Conservation (phyloP, 2,113 vertebrate species). For the Fulica atra region DNA sequence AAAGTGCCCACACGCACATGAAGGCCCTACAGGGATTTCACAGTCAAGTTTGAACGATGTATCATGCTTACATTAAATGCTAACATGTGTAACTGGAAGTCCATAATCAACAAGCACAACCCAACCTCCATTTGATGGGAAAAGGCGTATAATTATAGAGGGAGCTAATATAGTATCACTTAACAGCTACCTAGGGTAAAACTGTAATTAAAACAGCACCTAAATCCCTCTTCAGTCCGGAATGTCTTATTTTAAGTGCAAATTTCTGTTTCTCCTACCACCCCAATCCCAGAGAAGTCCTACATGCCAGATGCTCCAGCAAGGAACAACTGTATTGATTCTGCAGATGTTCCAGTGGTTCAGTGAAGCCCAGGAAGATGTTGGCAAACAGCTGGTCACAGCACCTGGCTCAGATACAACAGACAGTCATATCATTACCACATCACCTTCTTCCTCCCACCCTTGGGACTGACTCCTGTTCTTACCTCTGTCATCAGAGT, state of each 20-base stretch:
- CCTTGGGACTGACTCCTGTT: too few relatives aligned
- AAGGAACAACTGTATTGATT: fast-evolving
- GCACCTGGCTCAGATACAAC: neutral
- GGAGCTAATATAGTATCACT: neutral
- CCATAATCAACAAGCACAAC: neutral
- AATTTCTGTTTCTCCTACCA: neutral
- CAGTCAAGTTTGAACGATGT: fast-evolving
- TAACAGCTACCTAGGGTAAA: neutral
- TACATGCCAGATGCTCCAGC: neutral
- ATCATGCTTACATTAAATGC: neutral
- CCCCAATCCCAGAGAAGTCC: neutral
- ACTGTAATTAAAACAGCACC: neutral
- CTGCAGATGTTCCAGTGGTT: neutral
- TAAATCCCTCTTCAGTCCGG: neutral
- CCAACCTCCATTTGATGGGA: neutral
- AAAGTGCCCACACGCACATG: fast-evolving
- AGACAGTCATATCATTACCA: too few relatives aligned
- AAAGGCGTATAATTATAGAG: neutral
- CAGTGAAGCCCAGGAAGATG: neutral
- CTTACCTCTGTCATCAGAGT: too few relatives aligned
- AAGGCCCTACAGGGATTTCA: neutral
- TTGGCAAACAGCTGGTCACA: neutral
- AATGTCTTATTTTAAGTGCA: neutral
- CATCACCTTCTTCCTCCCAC: neutral
- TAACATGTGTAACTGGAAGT: neutral